Percentiles rank a stretch among this genome's conserved stretches.
Conservation (phyloP, 2,888 invertebrate genomes). For the Heliconius hortense region DNA sequence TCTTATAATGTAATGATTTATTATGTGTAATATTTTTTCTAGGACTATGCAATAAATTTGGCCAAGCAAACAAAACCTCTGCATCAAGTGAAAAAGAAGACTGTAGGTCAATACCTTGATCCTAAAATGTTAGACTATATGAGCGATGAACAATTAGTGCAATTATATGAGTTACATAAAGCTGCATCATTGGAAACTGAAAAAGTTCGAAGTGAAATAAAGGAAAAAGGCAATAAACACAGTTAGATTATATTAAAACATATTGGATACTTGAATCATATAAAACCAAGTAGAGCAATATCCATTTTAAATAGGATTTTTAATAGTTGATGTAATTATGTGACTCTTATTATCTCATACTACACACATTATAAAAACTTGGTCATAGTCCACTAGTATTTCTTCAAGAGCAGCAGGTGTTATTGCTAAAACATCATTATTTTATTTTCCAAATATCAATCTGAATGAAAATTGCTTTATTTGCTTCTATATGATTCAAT, state of each 20-base stretch:
- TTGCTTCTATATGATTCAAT: neutral
- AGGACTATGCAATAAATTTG: slow-evolving; percentile 90
- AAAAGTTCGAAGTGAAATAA: neutral
- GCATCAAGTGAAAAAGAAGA: slow-evolving; percentile 81
- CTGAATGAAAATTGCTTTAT: neutral
- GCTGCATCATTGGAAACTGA: slow-evolving; percentile 71
- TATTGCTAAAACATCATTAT: neutral
- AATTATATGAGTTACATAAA: slow-evolving; percentile 91
- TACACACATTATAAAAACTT: too few relatives aligned
- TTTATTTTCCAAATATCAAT: neutral
- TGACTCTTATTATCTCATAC: too few relatives aligned
- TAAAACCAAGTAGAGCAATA: neutral
- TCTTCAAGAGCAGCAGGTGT: neutral
- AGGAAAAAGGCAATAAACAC: slow-evolving; percentile 23
- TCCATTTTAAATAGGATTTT: too few relatives aligned
- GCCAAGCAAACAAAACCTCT: slow-evolving; percentile 87
- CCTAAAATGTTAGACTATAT: slow-evolving; percentile 85
- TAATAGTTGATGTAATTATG: too few relatives aligned
- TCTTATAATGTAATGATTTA: neutral
- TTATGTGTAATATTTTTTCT: slow-evolving; percentile 48
- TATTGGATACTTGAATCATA: neutral
- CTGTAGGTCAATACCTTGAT: slow-evolving; percentile 85
- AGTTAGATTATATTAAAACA: slow-evolving; percentile 20
- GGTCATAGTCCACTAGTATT: neutral
- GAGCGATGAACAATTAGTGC: slow-evolving; percentile 91